Conservation (phyloP, 2,888 invertebrate genomes). For the Apamea epomidion region DNA sequence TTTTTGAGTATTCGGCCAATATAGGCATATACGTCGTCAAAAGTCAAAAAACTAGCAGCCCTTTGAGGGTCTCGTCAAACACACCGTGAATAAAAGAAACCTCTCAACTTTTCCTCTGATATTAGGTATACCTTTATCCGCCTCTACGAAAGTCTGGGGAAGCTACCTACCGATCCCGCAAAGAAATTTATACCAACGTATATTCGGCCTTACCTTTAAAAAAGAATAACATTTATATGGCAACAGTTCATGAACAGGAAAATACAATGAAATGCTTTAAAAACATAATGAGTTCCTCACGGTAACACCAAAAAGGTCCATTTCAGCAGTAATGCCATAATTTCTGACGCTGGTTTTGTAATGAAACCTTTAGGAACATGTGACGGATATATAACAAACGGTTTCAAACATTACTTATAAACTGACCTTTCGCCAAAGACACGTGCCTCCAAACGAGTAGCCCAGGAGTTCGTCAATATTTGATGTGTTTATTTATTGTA, state of each 20-base stretch:
- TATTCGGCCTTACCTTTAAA: background rate
- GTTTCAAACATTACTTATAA: background rate
- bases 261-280: background rate
- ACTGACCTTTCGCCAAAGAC: background rate
- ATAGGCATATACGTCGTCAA: background rate
- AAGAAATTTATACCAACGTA: constrained; percentile 4
- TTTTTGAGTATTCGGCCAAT: too few species aligned
- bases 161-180: background rate
- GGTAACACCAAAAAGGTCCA: background rate
- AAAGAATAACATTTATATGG: background rate
- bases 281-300: background rate
- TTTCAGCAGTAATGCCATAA: background rate
- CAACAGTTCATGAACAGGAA: background rate
- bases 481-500: constrained; percentile 10
- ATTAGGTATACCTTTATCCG: constrained; percentile 1
- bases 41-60: background rate
- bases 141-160: background rate
- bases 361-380: background rate
- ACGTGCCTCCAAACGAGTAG: background rate
- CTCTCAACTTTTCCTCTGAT: background rate
- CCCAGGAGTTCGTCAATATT: background rate
- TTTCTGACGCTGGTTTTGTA: background rate
- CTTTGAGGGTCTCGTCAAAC: constrained; percentile 13
- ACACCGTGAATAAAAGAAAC: background rate
- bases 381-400: background rate